Percentiles rank a stretch among this genome's conserved stretches.
Conservation (phyloP, 2,113 vertebrate genomes). For the Misgurnus anguillicaudatus region DNA sequence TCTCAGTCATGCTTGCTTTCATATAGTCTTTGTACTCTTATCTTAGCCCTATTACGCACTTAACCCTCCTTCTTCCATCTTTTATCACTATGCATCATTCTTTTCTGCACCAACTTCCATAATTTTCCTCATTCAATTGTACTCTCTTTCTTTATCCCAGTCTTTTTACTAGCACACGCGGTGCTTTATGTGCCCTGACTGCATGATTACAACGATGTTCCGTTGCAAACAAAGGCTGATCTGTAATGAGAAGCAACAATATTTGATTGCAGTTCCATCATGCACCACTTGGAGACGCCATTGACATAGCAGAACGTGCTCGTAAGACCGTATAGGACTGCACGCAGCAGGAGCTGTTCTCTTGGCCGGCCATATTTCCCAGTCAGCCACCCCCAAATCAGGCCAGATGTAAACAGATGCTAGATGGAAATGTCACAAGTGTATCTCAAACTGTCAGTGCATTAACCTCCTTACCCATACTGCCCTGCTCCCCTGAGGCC, state of each 20-base stretch:
- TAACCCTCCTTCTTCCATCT: neutral
- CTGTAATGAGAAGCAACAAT: neutral
- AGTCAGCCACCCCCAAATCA: slow-evolving; percentile 67
- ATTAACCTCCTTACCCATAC: slow-evolving; percentile 77
- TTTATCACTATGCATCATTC: neutral
- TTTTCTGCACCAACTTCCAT: slow-evolving; percentile 1
- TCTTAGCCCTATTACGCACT: slow-evolving; percentile 15
- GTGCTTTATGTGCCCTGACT: slow-evolving; percentile 18
- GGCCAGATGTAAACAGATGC: slow-evolving; percentile 75
- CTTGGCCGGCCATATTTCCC: neutral
- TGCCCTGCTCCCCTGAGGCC: slow-evolving; percentile 60
- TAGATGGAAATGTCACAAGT: slow-evolving; percentile 79
- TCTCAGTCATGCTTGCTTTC: slow-evolving; percentile 31
- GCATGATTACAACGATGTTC: slow-evolving; percentile 11
- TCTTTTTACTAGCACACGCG: neutral
- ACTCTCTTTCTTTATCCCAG: neutral
- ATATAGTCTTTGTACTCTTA: slow-evolving; percentile 40
- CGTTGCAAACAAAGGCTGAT: neutral
- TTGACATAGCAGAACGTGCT: slow-evolving; percentile 49
- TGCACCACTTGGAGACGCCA: slow-evolving; percentile 74
- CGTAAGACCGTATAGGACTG: neutral
- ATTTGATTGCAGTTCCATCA: slow-evolving; percentile 21
- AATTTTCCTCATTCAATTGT: neutral
- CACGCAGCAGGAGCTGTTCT: slow-evolving; percentile 2
- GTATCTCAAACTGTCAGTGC: slow-evolving; percentile 80